phyloP scores from a whole-genome alignment of 2,888 invertebrate genomes.

The Gymnocheta viridis region DNA sequence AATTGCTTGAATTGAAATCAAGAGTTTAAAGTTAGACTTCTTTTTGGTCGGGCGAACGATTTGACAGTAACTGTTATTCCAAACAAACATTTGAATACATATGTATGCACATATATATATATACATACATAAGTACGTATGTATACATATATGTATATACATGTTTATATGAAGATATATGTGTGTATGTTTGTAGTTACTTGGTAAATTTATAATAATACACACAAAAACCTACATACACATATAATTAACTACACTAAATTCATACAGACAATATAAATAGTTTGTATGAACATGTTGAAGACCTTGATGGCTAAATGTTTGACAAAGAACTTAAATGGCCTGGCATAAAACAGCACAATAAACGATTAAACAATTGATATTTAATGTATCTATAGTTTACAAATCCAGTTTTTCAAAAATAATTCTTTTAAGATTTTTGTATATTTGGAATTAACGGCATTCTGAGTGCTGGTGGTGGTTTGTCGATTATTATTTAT shows the following conservation, averaged over 20 bases:
- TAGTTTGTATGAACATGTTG: constrained; percentile 10
- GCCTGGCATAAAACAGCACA: constrained; percentile 7
- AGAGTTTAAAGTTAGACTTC: constrained; percentile 4
- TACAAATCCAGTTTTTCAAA: constrained; percentile 44
- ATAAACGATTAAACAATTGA: constrained; percentile 35
- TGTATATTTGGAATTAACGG: constrained; percentile 13
- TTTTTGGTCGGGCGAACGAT: background rate
- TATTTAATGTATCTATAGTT: constrained; percentile 22
- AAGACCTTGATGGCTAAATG: constrained; percentile 55
- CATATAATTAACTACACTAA: background rate
- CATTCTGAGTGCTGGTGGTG: constrained; percentile 50
- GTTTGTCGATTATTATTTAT: background rate
- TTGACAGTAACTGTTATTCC: background rate
- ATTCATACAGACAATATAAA: background rate
- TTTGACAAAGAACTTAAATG: constrained; percentile 64
- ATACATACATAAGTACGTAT: too few relatives aligned
- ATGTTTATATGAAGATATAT: background rate
- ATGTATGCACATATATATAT: background rate
- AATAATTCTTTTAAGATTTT: constrained; percentile 46
- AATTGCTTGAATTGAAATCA: constrained; percentile 34
- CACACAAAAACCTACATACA: background rate
- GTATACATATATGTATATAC: background rate
- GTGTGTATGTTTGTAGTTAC: background rate
- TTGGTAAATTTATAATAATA: background rate
- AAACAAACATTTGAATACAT: background rate